Base-by-base conservation (phyloP, 2,113 vertebrate genomes). In the Machaerirhynchus nigripectus region DNA sequence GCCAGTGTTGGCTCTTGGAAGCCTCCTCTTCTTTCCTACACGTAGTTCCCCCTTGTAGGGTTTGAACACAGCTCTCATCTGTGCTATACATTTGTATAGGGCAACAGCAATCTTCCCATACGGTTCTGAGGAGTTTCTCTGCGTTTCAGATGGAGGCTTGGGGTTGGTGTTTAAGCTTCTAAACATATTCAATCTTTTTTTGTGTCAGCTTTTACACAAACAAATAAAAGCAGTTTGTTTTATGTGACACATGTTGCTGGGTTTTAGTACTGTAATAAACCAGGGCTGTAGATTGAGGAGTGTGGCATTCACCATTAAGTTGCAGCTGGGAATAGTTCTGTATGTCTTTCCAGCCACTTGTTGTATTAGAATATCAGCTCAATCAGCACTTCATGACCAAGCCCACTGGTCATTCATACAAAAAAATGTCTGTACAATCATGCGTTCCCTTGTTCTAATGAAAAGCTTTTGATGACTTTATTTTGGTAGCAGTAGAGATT, bases 401-500 rank as follows among this genome's bases (percentile, higher is more conserved):
- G 18, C 75, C 63, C 56, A 76, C 40, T 82, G 84, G 75, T 89
- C 77, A 59, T 82, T 94, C 64, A 76, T 84, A 80, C 28, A 46
- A 89, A 89, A 86, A 73, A 4, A 4, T 1, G 1, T 80, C 85
- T 69, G 31, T 44, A 27, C 13, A 88, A 90, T 31, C 18, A 61
- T 60, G 37, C 0, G 0, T 56, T 67, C 69, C 19, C 35, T 79
- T 82, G 31, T 46, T 94, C 85, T 92, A 64, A 65, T 89, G 30
- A 93, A 95, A 87, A 94, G 60, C 33, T 77, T 83, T 89, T 84
- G 33, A 70, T 74, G 33, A 50, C 55, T 95, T 90, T 91, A 42
- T 91, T 96, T 94, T 94, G 33, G 70, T 89, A 89, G 57, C 57
- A 76, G 40, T 56, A 65, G 40, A 87, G 77, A 88, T 83, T 11